A percentile compares a stretch with the other conserved stretches of the same genome.
Evolutionary conservation across 1,140 invertebrate genomes (phyloP).

Genomic region (Prorops nasuta): DNA sequence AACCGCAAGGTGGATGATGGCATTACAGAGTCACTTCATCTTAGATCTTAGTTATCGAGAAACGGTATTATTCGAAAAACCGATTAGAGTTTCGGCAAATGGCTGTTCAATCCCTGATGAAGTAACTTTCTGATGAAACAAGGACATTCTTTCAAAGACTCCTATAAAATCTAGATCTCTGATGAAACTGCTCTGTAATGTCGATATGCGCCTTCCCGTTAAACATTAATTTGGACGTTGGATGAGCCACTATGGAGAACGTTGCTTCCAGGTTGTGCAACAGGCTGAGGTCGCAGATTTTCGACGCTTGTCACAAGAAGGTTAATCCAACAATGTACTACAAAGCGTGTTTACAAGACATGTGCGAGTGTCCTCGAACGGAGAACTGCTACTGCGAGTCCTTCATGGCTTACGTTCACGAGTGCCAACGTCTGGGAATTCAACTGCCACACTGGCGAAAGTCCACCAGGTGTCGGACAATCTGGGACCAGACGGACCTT

Average conservation of each 20-base stretch:
- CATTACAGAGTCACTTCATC: too few species aligned
- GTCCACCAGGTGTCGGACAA: constrained; percentile 60
- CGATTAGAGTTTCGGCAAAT: too few species aligned
- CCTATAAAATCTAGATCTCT: too few species aligned
- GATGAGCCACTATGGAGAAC: too few species aligned
- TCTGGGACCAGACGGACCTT: constrained; percentile 37
- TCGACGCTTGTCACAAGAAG: constrained; percentile 66
- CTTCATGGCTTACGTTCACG: constrained; percentile 82
- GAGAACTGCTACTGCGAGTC: constrained; percentile 84
- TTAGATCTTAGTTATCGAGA: too few species aligned
- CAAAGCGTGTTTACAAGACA: constrained; percentile 84
- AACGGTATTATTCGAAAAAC: too few species aligned
- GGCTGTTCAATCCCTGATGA: too few species aligned
- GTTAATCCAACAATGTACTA: constrained; percentile 78
- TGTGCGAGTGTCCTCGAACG: constrained; percentile 86
- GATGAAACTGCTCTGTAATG: too few species aligned
- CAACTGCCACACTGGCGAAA: constrained; percentile 66
- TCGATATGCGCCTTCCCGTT: too few species aligned
- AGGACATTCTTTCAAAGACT: too few species aligned
- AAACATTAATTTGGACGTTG: too few species aligned
- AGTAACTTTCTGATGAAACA: too few species aligned
- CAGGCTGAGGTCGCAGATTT: constrained; percentile 41
- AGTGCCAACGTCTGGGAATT: constrained; percentile 76
- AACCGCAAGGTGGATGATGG: background rate
- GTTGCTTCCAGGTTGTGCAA: constrained; percentile 45